Evolutionary conservation across 1,140 invertebrate species (phyloP).

Genomic region (Marisa cornuarietis): DNA sequence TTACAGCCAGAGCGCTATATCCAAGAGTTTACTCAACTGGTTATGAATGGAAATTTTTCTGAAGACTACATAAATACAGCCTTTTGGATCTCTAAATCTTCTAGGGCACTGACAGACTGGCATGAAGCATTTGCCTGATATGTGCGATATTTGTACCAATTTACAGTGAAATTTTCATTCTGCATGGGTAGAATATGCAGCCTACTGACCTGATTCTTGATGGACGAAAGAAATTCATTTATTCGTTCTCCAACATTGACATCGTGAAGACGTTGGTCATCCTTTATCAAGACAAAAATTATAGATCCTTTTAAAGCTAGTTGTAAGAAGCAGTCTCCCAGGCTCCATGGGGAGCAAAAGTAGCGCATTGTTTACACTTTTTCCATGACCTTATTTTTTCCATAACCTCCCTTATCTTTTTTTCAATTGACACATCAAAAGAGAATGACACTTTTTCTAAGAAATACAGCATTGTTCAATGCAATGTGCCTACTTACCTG

Average conservation of each 20-base stretch:
- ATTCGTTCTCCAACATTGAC: slow-evolving; percentile 69
- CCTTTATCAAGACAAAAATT: slow-evolving; percentile 47
- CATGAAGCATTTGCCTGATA: not conserved
- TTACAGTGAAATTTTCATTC: not conserved
- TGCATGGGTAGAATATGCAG: not conserved
- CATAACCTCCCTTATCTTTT: too few relatives aligned
- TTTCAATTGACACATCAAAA: too few relatives aligned
- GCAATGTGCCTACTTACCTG: too few relatives aligned
- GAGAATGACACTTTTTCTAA: too few relatives aligned
- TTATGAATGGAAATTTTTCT: not conserved
- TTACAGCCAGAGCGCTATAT: too few relatives aligned
- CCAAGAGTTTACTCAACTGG: not conserved
- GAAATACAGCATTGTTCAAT: too few relatives aligned
- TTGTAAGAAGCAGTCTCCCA: too few relatives aligned
- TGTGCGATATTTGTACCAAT: not conserved
- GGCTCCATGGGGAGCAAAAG: too few relatives aligned
- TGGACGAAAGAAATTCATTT: slow-evolving; percentile 61
- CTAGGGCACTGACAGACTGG: not conserved
- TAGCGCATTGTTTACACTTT: too few relatives aligned
- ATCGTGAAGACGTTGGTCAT: slow-evolving; percentile 68
- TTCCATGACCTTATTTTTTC: too few relatives aligned
- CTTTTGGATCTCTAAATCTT: not conserved
- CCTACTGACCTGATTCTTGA: slow-evolving; percentile 61
- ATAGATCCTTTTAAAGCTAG: too few relatives aligned
- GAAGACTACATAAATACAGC: not conserved